These are phyloP conservation scores for Allobates femoralis DNA, from an alignment of 2,797 vertebrate genomes.

Conservation along the genomic window DNA sequence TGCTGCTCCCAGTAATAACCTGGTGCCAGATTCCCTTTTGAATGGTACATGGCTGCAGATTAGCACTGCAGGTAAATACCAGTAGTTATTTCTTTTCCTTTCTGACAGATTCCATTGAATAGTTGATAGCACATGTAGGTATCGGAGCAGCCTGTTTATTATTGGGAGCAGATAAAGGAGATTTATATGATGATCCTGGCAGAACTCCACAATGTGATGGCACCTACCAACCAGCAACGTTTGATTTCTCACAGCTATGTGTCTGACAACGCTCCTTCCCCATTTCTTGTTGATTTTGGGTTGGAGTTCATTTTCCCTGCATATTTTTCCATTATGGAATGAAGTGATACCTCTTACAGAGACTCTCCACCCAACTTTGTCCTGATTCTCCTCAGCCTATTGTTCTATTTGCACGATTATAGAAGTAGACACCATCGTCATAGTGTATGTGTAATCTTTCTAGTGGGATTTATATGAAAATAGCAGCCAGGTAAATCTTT, in stretches of 20 bases:
- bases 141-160: not conserved
- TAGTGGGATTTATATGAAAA: not conserved
- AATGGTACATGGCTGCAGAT: too few species aligned
- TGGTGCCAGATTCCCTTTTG: too few species aligned
- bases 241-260: constrained; percentile 4
- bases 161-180: not conserved
- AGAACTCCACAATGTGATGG: not conserved
- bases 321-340: constrained; percentile 48
- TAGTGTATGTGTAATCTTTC: not conserved
- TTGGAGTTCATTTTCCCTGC: constrained; percentile 3
- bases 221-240: not conserved
- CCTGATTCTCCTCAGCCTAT: constrained; percentile 18
- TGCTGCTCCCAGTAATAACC: too few species aligned
- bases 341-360: constrained; percentile 12
- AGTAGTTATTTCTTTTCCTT: too few species aligned
- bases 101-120: too few species aligned
- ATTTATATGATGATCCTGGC: not conserved
- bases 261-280: constrained; percentile 21
- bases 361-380: constrained; percentile 40
- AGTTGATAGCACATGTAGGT: not conserved
- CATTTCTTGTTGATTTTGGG: constrained; percentile 46
- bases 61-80: too few species aligned
- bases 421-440: not conserved
- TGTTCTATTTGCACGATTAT: constrained; percentile 21
- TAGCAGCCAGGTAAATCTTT: not conserved